Percentiles rank a stretch among this genome's conserved stretches.
Evolutionary conservation across 2,888 invertebrate genomes (phyloP).

Genomic region (Cosmia pyralina): DNA sequence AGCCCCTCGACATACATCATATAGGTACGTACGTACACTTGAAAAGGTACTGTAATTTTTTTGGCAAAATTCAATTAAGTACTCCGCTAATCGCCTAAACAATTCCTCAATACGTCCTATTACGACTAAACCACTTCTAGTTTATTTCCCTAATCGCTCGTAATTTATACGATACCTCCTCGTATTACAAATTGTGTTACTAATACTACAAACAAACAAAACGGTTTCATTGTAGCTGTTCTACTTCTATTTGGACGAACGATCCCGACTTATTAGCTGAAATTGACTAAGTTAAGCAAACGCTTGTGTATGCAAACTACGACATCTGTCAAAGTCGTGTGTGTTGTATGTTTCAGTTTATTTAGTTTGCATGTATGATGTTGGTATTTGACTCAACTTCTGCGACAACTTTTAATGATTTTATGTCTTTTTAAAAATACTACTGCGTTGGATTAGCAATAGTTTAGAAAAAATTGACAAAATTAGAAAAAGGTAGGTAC

Average conservation of each 20-base stretch:
- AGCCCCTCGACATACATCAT: no score
- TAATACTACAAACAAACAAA: constrained; percentile 61
- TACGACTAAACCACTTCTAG: constrained; percentile 40
- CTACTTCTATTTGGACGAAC: constrained; percentile 49
- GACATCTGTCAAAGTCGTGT: constrained; percentile 55
- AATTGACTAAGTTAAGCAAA: constrained; percentile 63
- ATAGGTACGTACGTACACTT: no score
- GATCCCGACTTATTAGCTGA: constrained; percentile 60
- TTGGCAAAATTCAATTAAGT: no score
- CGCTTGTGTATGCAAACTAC: constrained; percentile 46
- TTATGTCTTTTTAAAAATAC: not conserved
- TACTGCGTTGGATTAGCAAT: not conserved
- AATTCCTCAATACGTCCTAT: constrained; percentile 35
- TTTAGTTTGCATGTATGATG: constrained; percentile 22
- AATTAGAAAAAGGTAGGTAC: no score
- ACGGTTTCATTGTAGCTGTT: constrained; percentile 45
- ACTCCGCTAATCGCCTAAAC: no score
- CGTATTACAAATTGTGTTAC: constrained; percentile 43
- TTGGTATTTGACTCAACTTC: constrained; percentile 1
- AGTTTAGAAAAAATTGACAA: no score
- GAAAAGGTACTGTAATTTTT: no score
- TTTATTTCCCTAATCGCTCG: constrained; percentile 48
- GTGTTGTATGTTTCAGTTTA: constrained; percentile 32
- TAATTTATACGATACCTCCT: constrained; percentile 47
- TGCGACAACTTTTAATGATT: not conserved